A percentile compares a stretch with the other conserved stretches of the same genome.
Evolutionary conservation across 2,797 vertebrate genomes (phyloP).

Genomic region (Oreochromis mossambicus): DNA sequence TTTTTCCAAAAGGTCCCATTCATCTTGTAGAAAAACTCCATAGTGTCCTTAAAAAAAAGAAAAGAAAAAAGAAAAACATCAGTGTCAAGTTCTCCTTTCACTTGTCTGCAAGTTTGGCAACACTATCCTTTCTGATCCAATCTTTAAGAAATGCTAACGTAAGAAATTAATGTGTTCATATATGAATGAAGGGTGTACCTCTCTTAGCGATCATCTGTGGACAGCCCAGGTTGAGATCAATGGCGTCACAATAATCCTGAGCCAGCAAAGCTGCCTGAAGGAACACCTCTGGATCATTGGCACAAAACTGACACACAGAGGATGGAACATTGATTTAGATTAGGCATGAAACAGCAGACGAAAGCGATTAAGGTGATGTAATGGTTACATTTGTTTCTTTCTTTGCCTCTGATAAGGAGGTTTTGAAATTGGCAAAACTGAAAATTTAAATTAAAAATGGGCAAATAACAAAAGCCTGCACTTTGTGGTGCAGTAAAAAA

Average conservation of each 20-base stretch:
- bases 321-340: not conserved
- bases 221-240: constrained; percentile 95
- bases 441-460: not conserved
- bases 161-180: not conserved
- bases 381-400: not conserved
- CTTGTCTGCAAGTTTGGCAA: fast-evolving
- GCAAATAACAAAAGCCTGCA: not conserved
- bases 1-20: constrained; percentile 91
- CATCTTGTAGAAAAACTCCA: constrained; percentile 93
- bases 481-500: no score
- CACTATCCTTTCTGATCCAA: not conserved
- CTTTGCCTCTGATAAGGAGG: not conserved
- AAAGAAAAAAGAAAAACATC: not conserved
- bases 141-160: not conserved
- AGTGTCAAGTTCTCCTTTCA: not conserved
- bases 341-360: not conserved
- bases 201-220: constrained; percentile 98
- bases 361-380: not conserved
- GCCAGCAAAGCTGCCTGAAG: constrained; percentile 90
- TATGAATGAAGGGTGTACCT: constrained; percentile 67
- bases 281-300: constrained; percentile 95
- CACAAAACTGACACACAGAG: constrained; percentile 85
- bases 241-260: constrained; percentile 92
- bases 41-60: constrained; percentile 83
- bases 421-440: not conserved